phyloP scores from a whole-genome alignment of 2,113 vertebrate species.

The Grus americana region DNA sequence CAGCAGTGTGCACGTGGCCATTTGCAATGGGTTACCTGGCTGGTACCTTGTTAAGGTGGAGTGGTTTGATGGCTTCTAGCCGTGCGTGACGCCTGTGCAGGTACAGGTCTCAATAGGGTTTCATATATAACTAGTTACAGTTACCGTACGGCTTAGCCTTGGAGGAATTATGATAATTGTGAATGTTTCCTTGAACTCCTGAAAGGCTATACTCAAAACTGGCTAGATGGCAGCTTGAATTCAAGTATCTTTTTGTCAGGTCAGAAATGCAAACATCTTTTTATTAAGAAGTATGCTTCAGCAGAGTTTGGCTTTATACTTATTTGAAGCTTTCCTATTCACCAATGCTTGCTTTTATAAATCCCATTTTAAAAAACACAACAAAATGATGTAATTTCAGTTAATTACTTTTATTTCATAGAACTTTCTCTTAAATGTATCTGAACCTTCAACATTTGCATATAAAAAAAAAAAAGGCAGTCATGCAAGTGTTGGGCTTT shows the following conservation, averaged over 20 bases:
- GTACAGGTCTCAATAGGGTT: neutral
- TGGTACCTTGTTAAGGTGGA: neutral
- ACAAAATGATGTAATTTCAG: neutral
- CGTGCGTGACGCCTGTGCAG: rapidly evolving
- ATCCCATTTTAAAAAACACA: neutral
- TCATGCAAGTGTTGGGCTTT: neutral
- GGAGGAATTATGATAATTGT: neutral
- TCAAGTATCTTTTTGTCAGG: neutral
- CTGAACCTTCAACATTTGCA: neutral
- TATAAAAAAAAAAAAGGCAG: neutral
- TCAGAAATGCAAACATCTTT: neutral
- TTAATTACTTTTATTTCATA: neutral
- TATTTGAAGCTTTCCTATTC: neutral
- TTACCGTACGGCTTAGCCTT: neutral
- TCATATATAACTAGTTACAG: neutral
- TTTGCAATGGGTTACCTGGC: neutral
- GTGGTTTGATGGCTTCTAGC: neutral
- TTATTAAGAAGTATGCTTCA: neutral
- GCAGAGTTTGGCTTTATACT: neutral
- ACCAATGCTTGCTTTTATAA: neutral
- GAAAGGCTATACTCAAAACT: neutral
- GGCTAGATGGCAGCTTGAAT: neutral
- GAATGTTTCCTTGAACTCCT: neutral
- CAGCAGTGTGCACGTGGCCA: neutral
- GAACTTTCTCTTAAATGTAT: neutral